Evolutionary conservation across 2,797 vertebrate species (phyloP).

Genomic region (Pangasius macronema): DNA sequence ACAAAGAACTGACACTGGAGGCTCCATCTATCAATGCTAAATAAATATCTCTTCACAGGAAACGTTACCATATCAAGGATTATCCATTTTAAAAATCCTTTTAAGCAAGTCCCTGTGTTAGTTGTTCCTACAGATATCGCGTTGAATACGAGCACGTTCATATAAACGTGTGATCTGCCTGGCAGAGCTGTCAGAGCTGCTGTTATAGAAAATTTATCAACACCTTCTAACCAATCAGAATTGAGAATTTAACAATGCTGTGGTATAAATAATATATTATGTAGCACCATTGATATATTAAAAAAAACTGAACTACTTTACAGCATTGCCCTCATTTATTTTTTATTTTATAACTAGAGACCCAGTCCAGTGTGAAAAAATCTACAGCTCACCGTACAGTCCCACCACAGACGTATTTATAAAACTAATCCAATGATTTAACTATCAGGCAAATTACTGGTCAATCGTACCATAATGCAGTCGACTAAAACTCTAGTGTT

Average conservation of each 20-base stretch:
- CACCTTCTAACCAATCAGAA: background rate
- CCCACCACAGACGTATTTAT: background rate
- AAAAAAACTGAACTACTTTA: background rate
- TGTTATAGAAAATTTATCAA: background rate
- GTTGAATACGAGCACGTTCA: background rate
- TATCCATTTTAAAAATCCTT: background rate
- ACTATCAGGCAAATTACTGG: background rate
- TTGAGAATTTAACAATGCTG: background rate
- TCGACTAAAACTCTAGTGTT: background rate
- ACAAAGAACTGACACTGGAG: background rate
- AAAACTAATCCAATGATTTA: background rate
- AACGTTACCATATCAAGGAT: background rate
- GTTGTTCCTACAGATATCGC: background rate
- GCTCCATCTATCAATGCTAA: background rate
- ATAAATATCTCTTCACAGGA: background rate
- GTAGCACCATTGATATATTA: background rate
- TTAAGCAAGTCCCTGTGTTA: background rate
- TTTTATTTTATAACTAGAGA: background rate
- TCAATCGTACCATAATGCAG: background rate
- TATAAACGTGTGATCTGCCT: background rate
- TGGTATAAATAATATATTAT: background rate
- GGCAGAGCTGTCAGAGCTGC: background rate
- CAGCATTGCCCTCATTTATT: background rate
- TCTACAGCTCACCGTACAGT: background rate
- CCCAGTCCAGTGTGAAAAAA: background rate